Base-by-base conservation (phyloP, 2,888 invertebrate species). In the Dryocosmus kuriphilus region DNA sequence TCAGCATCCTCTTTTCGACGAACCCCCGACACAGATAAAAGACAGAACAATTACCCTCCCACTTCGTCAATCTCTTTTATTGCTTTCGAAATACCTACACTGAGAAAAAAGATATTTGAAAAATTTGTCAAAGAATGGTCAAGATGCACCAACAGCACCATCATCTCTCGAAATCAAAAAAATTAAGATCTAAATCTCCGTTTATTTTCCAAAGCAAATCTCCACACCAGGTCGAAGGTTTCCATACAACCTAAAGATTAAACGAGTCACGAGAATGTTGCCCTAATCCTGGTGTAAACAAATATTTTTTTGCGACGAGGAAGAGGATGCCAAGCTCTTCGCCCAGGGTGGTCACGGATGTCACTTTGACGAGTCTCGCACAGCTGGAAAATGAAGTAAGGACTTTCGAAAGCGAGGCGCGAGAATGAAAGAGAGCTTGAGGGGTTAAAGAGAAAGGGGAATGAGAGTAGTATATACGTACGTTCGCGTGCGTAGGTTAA, bases 341-440 rank as follows among this genome's bases (percentile, higher is more conserved):
- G 27, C 80, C 74, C 87, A 88, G 90, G 90, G 90, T 90, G 90
- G 90, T 88, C 90, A 85, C 81, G 76, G 85, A 85, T 86, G 87
- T 88, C 84, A 88, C 88, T 85, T 88, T 91, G 91, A 91, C 90
- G 90, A 90, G 88, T 86, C 81, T 84, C 86, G 90, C 89, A 88
- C 91, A 91, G 91, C 91, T 90, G 91, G 88, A 88, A 89, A 90
- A 90, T 79, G 65, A 73, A 63, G 77, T 76, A 80, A 62, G 74
- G 78, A 82, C 80, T 77, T 82, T 81, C 74, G 83, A 80, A 71
- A 77, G 79, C 73, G 79, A 79, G 82, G 75, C 73, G 65, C 71
- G 77, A 67, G 67, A 77, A 81, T 73, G 77, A 62, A 60, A 71
- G 65, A 71, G 78, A 80, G 82, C 80, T 85, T 78, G 82, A 83